Evolutionary conservation across 2,888 invertebrate genomes (phyloP).

Genomic region (Agrilus cyanescens): DNA sequence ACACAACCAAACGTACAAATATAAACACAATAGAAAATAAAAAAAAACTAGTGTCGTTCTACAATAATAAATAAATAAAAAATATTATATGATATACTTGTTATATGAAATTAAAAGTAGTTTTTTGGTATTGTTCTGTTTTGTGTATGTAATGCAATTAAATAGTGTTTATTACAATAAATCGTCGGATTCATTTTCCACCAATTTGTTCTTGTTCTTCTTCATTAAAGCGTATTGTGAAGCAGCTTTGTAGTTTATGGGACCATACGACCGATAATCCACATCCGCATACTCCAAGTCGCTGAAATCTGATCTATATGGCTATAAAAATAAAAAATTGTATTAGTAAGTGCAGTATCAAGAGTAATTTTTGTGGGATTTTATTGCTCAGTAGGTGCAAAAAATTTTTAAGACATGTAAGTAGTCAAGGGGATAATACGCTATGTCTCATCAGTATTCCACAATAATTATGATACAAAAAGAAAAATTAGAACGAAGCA

Average conservation of each 20-base stretch:
- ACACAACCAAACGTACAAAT: slow-evolving; percentile 1
- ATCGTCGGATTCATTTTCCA: slow-evolving; percentile 30
- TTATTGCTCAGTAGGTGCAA: no score
- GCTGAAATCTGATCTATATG: slow-evolving; percentile 61
- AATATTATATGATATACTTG: neutral
- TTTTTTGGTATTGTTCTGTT: neutral
- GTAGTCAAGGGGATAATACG: no score
- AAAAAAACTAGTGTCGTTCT: neutral
- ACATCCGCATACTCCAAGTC: slow-evolving; percentile 86
- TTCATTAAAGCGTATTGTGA: slow-evolving; percentile 70
- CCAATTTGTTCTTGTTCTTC: slow-evolving; percentile 40
- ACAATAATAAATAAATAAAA: no score
- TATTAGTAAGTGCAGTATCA: no score
- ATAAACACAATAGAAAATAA: slow-evolving; percentile 1
- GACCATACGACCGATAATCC: slow-evolving; percentile 80
- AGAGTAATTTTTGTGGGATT: no score
- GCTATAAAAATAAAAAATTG: slow-evolving; percentile 41
- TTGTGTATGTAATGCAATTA: neutral
- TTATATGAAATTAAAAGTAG: neutral
- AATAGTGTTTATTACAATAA: slow-evolving; percentile 23
- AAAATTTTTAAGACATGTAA: no score
- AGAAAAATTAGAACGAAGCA: no score
- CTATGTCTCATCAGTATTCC: no score
- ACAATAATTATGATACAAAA: no score
- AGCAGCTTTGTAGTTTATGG: slow-evolving; percentile 84